phyloP scores from a whole-genome alignment of 2,797 vertebrate species.

The Channallabes apus region DNA sequence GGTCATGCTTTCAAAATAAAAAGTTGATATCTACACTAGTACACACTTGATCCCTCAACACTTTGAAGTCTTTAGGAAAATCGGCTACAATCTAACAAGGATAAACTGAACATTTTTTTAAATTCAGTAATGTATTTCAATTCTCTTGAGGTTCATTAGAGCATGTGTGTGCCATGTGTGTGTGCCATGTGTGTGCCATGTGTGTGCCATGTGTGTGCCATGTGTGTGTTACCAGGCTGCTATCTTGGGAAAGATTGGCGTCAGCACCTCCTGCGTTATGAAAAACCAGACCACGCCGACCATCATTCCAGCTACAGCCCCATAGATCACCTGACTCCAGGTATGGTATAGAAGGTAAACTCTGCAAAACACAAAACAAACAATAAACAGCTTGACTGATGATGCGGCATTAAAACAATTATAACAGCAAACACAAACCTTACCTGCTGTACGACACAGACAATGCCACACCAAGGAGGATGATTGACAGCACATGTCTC shows the following conservation, averaged over 20 bases:
- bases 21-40: neutral
- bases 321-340: conserved; percentile 95
- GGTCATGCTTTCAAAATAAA: neutral
- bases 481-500: conserved; percentile 92
- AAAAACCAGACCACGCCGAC: conserved; percentile 92
- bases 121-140: neutral
- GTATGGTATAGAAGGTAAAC: conserved; percentile 98
- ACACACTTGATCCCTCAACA: neutral
- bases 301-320: conserved; percentile 84
- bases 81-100: too few relatives aligned
- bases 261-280: conserved; percentile 96
- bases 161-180: neutral
- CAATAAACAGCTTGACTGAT: neutral
- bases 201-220: too few relatives aligned
- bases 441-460: conserved; percentile 98
- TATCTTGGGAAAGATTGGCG: conserved; percentile 96
- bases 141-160: neutral
- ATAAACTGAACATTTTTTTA: neutral
- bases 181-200: too few relatives aligned
- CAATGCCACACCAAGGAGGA: conserved; percentile 86
- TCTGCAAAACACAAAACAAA: conserved; percentile 65
- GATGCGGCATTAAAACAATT: neutral
- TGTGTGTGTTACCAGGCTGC: conserved; percentile 86
- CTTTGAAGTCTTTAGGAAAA: neutral
- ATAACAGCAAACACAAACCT: neutral